Evolutionary conservation across 2,888 invertebrate species (phyloP).

Genomic region (Plusia festucae): DNA sequence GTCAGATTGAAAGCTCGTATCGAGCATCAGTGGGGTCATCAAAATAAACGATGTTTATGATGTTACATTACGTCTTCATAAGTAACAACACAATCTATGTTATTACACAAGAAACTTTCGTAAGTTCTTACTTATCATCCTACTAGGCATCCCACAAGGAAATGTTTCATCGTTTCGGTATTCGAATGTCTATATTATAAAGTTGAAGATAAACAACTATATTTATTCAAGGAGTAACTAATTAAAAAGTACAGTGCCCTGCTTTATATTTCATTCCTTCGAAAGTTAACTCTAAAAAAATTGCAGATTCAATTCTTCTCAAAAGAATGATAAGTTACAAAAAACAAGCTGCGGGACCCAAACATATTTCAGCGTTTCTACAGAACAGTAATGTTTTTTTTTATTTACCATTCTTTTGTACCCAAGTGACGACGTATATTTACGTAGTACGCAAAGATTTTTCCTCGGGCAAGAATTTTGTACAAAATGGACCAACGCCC

Average conservation of each 20-base stretch:
- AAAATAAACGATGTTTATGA: neutral
- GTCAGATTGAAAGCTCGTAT: neutral
- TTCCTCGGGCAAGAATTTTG: constrained; percentile 23
- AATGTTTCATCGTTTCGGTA: neutral
- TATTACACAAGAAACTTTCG: neutral
- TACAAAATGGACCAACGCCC: constrained; percentile 35
- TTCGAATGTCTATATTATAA: neutral
- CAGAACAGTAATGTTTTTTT: neutral
- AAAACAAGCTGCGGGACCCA: neutral
- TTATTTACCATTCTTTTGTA: neutral
- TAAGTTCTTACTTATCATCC: neutral
- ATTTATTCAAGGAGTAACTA: neutral
- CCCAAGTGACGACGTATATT: constrained; percentile 8
- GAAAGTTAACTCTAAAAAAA: too few relatives aligned
- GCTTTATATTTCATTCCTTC: neutral
- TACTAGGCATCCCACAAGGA: neutral
- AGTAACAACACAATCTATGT: neutral
- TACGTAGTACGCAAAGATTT: constrained; percentile 20
- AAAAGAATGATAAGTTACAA: neutral
- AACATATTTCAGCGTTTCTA: neutral
- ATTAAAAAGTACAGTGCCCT: neutral
- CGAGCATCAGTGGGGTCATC: neutral
- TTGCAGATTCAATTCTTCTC: neutral
- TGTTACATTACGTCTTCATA: neutral
- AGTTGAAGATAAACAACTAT: too few relatives aligned